phyloP scores from a whole-genome alignment of 2,113 vertebrate genomes.

The Amphilophus citrinellus region DNA sequence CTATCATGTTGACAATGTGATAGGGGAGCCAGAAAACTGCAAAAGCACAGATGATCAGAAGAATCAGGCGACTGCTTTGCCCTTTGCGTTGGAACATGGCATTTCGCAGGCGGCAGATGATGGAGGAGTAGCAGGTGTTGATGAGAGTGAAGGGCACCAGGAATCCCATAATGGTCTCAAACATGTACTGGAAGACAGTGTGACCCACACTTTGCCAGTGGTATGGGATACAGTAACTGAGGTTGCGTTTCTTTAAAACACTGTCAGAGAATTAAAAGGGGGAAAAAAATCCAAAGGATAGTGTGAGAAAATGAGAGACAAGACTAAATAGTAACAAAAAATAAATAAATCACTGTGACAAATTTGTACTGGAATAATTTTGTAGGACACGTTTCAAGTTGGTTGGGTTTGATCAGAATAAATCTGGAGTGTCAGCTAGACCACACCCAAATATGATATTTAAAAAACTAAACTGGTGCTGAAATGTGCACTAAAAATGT shows the following conservation, averaged over 20 bases:
- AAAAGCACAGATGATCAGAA: constrained; percentile 85
- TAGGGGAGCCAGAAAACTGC: constrained; percentile 88
- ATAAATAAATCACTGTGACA: not conserved
- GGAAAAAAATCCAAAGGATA: not conserved
- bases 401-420: not conserved
- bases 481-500: no score
- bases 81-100: constrained; percentile 78
- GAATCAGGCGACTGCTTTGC: constrained; percentile 84
- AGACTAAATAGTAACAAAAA: not conserved
- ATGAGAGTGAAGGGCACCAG: constrained; percentile 86
- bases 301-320: not conserved
- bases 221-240: constrained; percentile 38
- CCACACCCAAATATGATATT: not conserved
- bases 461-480: no score
- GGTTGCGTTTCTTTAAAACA: constrained; percentile 22
- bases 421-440: no score
- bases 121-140: constrained; percentile 81
- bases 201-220: constrained; percentile 73
- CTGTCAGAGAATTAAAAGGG: constrained; percentile 42
- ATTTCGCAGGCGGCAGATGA: constrained; percentile 81
- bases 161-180: constrained; percentile 87
- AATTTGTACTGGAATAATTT: not conserved
- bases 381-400: not conserved
- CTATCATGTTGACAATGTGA: constrained; percentile 86
- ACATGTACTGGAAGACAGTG: constrained; percentile 83